Base-by-base conservation (phyloP, 2,797 vertebrate species). In the Macropodus opercularis region DNA sequence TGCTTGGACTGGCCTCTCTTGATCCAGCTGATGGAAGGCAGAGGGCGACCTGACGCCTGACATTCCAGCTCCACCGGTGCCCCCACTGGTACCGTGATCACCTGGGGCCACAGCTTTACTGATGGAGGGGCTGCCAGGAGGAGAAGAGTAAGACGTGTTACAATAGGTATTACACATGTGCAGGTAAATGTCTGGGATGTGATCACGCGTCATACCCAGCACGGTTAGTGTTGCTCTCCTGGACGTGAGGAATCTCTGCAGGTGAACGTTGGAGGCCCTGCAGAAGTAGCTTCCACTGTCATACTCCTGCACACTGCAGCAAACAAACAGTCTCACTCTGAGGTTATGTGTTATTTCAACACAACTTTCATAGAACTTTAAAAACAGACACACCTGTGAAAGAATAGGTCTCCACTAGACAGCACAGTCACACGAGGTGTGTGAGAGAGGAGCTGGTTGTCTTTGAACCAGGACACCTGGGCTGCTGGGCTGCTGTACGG, bases 261-360 rank as follows among this genome's bases (percentile, higher is more conserved):
- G 80, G 54, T 84, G 69, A 39, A 59, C 8, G 72, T 92, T 92
- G 19, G 87, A 87, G 5, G 91, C 91, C 19, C 85, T 88, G 84
- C 92, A 93, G 80, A 92, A 91, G 83, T 91, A 93, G 24, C 71
- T 83, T 29, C 91, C 92, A 38, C 76, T 77, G 75, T 93, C 87
- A 0, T 62, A 32, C 54, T 88, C 88, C 51, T 84, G 83, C 11
- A 92, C 76, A 15, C 92, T 93, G 69, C 22, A 72, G 15, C 63
- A 8, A 57, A 47, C 5, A 39, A n/a, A n/a, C n/a, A n/a, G n/a
- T n/a, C n/a, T n/a, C n/a, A n/a, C n/a, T n/a, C n/a, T n/a, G n/a
- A n/a, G n/a, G n/a, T n/a, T n/a, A n/a, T n/a, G n/a, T n/a, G n/a
- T n/a, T n/a, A n/a, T 26, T 26, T 26, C 4, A 27, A 4, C 26